Percentiles rank a stretch among this genome's conserved stretches.
These are phyloP conservation scores for Nomada goodeniana DNA, from an alignment of 2,888 invertebrate genomes.

Conservation along the genomic window DNA sequence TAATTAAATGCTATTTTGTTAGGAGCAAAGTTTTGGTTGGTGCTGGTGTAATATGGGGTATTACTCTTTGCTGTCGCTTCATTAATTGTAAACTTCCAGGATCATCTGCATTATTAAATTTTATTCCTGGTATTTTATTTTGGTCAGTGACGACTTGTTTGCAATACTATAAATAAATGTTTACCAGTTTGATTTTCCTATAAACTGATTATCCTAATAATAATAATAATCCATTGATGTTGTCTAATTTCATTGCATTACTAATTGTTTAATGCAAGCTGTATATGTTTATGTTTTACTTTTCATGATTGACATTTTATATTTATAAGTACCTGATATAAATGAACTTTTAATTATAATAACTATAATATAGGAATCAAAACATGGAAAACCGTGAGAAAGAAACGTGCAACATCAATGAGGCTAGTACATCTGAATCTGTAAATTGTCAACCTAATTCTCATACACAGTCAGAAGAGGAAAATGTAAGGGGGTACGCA, in stretches of 20 bases:
- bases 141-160: constrained; percentile 67
- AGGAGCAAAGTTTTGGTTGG: constrained; percentile 73
- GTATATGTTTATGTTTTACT: no score
- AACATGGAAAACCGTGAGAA: constrained; percentile 78
- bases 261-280: no score
- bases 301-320: neutral
- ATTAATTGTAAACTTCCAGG: constrained; percentile 68
- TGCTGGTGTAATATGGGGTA: constrained; percentile 72
- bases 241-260: neutral
- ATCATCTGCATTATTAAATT: constrained; percentile 65
- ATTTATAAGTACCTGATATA: neutral
- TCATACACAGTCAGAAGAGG: constrained; percentile 57
- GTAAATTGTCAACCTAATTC: constrained; percentile 61
- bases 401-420: constrained; percentile 65
- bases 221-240: neutral
- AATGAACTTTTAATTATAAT: constrained; percentile 19
- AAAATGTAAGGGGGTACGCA: constrained; percentile 66
- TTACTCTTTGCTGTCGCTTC: constrained; percentile 72
- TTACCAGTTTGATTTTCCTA: neutral
- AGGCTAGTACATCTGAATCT: constrained; percentile 71
- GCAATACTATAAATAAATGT: neutral
- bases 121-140: constrained; percentile 68
- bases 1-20: constrained; percentile 43
- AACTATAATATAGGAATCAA: constrained; percentile 68
- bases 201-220: neutral